Percentiles rank a stretch among this genome's conserved stretches.
Evolutionary conservation across 2,797 vertebrate species (phyloP).

Genomic region (Mormyrus proboscirostris): DNA sequence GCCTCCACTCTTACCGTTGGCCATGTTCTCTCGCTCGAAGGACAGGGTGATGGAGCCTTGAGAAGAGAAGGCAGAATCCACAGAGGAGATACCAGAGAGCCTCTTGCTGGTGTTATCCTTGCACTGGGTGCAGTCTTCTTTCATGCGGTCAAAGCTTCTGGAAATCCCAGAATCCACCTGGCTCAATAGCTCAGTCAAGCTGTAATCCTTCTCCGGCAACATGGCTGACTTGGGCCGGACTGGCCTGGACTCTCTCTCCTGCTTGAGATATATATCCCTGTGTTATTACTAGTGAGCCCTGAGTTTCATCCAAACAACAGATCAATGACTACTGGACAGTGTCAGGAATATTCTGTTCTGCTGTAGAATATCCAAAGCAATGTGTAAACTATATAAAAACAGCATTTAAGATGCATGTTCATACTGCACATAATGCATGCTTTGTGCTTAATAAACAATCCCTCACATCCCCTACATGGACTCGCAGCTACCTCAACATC

Average conservation of each 20-base stretch:
- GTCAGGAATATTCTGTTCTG: background rate
- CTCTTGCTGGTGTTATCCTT: constrained; percentile 78
- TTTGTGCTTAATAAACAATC: background rate
- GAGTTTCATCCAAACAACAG: background rate
- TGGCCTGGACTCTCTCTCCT: constrained; percentile 51
- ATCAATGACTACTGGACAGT: background rate
- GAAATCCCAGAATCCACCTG: constrained; percentile 92
- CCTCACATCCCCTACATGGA: background rate
- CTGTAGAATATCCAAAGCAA: background rate
- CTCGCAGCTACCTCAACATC: background rate
- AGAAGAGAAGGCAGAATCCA: constrained; percentile 96
- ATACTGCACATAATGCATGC: background rate
- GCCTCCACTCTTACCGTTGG: constrained; percentile 61
- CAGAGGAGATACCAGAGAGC: constrained; percentile 90
- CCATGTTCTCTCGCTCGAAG: constrained; percentile 82
- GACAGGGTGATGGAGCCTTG: constrained; percentile 89
- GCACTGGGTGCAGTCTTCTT: constrained; percentile 76
- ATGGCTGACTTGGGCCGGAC: constrained; percentile 70
- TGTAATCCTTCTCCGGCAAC: constrained; percentile 80
- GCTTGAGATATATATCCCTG: constrained; percentile 19
- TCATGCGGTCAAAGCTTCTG: constrained; percentile 74
- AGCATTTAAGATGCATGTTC: background rate
- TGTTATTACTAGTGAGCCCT: background rate
- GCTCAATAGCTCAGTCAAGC: constrained; percentile 83
- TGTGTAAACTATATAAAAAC: background rate